Conservation (phyloP, 2,797 vertebrate genomes). For the Sylvilagus floridanus region DNA sequence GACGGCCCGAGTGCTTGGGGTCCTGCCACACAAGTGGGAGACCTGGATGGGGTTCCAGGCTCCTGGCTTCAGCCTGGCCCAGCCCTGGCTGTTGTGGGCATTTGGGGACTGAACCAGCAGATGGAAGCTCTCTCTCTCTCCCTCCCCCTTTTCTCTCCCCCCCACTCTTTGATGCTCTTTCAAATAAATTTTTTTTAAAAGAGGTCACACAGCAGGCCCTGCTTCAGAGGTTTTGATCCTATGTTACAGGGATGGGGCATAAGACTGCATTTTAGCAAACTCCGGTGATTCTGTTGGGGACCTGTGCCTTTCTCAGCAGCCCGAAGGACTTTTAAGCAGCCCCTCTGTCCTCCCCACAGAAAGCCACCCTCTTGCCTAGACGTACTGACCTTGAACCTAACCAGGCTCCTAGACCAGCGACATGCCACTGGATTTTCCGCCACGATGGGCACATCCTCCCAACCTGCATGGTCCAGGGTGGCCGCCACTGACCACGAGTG, state of each 20-base stretch:
- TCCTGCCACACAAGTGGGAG: too few species aligned
- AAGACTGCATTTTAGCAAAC: not conserved
- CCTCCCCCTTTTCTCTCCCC: too few species aligned
- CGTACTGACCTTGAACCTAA: not conserved
- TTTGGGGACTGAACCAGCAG: too few species aligned
- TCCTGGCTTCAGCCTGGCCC: too few species aligned
- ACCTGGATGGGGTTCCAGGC: too few species aligned
- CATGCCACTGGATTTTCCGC: not conserved
- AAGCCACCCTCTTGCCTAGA: not conserved
- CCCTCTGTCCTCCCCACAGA: not conserved
- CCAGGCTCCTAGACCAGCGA: not conserved
- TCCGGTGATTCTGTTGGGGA: not conserved
- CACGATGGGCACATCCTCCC: not conserved
- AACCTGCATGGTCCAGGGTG: not conserved
- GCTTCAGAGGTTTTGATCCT: not conserved
- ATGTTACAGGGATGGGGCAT: not conserved
- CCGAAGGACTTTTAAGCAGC: not conserved
- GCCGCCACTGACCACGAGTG: not conserved
- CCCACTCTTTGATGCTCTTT: too few species aligned
- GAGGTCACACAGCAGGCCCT: not conserved
- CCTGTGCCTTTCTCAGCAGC: not conserved
- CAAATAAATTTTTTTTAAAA: too few species aligned
- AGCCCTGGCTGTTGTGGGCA: too few species aligned
- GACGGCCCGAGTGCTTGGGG: too few species aligned
- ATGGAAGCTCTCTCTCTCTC: too few species aligned